Evolutionary conservation across 2,888 invertebrate species (phyloP).

Genomic region (Lepidochitona cinerea): DNA sequence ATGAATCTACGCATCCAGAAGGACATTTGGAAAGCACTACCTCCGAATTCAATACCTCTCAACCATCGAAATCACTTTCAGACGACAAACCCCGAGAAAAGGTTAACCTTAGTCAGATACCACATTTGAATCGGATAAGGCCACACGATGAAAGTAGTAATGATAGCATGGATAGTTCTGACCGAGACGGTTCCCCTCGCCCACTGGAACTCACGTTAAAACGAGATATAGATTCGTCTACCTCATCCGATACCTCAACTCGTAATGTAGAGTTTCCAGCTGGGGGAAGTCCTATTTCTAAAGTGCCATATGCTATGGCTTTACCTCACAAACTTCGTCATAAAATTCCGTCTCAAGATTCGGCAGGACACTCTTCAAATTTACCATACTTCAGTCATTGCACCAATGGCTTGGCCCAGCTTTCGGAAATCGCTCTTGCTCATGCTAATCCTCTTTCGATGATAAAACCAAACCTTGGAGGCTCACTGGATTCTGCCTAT

Average conservation of each 20-base stretch:
- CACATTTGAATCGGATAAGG: not conserved
- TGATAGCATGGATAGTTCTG: not conserved
- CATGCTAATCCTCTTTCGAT: slow-evolving; percentile 40
- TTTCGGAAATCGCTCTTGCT: slow-evolving; percentile 58
- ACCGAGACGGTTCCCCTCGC: not conserved
- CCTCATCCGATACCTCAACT: not conserved
- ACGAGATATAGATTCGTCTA: not conserved
- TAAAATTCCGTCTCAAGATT: slow-evolving; percentile 34
- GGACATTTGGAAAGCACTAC: not conserved
- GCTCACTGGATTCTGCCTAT: not conserved
- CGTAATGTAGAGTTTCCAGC: not conserved
- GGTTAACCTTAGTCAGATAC: not conserved
- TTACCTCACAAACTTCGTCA: slow-evolving; percentile 60
- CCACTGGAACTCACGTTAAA: not conserved
- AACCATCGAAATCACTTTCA: not conserved
- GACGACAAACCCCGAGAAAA: not conserved
- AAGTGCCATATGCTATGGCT: slow-evolving; percentile 18
- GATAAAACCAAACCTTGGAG: slow-evolving; percentile 24
- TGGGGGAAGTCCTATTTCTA: not conserved
- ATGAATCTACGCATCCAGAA: not conserved
- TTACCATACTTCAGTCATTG: slow-evolving; percentile 14
- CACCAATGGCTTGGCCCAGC: slow-evolving; percentile 56
- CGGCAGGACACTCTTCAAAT: not conserved
- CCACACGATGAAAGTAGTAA: not conserved
- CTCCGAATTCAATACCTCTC: not conserved